Conservation (phyloP, 1,140 invertebrate species). For the Diabrotica undecimpunctata region DNA sequence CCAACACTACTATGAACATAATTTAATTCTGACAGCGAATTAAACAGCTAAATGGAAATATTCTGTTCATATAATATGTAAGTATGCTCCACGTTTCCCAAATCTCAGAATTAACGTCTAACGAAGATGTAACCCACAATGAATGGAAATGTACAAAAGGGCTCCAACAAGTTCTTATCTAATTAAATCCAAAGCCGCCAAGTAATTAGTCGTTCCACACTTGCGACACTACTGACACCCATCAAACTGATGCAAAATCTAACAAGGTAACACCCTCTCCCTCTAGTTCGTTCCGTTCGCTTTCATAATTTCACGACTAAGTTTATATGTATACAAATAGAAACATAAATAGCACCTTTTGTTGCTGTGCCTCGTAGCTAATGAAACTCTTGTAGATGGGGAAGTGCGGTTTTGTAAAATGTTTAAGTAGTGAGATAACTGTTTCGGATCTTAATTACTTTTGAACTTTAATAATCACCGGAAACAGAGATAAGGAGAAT, state of each 20-base stretch:
- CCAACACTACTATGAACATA: too few species aligned
- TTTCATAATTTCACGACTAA: constrained; percentile 1
- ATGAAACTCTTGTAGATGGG: too few species aligned
- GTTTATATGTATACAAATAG: neutral
- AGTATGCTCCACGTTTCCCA: neutral
- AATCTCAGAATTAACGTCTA: neutral
- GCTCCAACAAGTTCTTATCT: neutral
- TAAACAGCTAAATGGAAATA: too few species aligned
- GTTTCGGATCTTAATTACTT: too few species aligned
- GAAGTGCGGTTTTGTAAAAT: too few species aligned
- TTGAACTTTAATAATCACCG: too few species aligned
- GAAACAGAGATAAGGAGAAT: too few species aligned
- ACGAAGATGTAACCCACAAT: neutral
- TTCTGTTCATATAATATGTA: too few species aligned
- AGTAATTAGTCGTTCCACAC: neutral
- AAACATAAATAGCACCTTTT: neutral
- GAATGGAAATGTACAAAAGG: constrained; percentile 2
- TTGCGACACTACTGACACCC: neutral
- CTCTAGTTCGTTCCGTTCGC: neutral
- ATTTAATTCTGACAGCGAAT: too few species aligned
- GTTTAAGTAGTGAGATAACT: too few species aligned
- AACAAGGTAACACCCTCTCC: neutral
- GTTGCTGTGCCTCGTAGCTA: too few species aligned
- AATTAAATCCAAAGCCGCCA: neutral
- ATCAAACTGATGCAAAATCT: constrained; percentile 2